Evolutionary conservation across 2,113 vertebrate species (phyloP), one percentile per base, ranked within the genome.

Genomic region (Henicopernis longicauda): DNA sequence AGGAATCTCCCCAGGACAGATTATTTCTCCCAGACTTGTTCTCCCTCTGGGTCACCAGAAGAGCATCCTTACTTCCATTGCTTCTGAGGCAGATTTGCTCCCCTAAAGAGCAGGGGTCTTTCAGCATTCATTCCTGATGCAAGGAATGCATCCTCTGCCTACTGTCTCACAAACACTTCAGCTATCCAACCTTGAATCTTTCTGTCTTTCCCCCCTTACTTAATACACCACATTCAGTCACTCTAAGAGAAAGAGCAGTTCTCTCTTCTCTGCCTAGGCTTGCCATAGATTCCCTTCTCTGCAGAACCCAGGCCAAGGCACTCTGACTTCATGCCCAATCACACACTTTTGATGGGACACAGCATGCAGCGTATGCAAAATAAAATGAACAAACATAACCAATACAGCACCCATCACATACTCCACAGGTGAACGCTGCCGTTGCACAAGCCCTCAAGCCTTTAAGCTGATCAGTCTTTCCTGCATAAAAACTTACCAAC

Each of bases 191-290:
- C 45, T 31, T 34, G 20, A 27, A 45, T 11, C 26, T 54, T 79
- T 42, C 27, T 1, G 1, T 70, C 42, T 50, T 36, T 44, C 23
- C 11, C 3, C 16, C 3, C 11, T 31, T 29, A 36, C 38, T 61
- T 38, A 36, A 58, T 3, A 13, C 8, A 54, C 10, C 49, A 44
- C 1, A 0, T 11, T 23, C 40, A n/a, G 10, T 6, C 29, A 11
- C 19, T 83, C n/a, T 19, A 8, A 54, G 5, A 78, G 7, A n/a
- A 86, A 40, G 18, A 59, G 7, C 20, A 69, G 12, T 27, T 38
- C 36, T 42, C 32, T 31, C n/a, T 32, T 62, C 89, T 71, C 55
- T 82, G n/a, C 16, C 62, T 34, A 62, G 9, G 13, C 27, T 50
- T 84, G 47, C 16, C 49, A 10, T 58, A 32, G n/a, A 34, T 18